These are phyloP conservation scores for Hyles lineata DNA, from an alignment of 2,888 invertebrate genomes.

Conservation along the genomic window DNA sequence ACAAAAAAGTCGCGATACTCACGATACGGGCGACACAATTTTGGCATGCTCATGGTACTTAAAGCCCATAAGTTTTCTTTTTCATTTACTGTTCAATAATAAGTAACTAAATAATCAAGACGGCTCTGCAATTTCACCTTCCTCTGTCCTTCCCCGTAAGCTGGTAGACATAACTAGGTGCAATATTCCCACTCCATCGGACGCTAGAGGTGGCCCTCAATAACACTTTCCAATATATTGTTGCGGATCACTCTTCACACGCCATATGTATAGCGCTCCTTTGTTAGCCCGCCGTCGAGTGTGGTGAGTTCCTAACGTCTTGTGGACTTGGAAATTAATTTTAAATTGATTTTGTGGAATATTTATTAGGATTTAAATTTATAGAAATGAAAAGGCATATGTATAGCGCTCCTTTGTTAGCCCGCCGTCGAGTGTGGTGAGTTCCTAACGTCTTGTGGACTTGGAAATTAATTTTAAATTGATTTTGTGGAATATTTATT, in stretches of 20 bases:
- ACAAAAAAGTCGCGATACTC: no score
- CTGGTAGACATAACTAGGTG: constrained; percentile 6
- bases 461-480: background rate
- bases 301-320: background rate
- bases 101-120: no score
- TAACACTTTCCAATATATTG: constrained; percentile 7
- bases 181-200: constrained; percentile 24
- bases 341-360: background rate
- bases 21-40: no score
- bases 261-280: background rate
- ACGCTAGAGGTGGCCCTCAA: background rate
- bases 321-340: background rate
- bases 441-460: background rate
- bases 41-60: no score
- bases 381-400: background rate
- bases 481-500: no score
- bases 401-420: background rate
- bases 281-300: background rate
- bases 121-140: background rate
- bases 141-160: background rate
- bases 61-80: no score
- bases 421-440: background rate
- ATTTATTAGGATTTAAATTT: no score
- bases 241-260: background rate
- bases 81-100: no score